phyloP scores from a whole-genome alignment of 2,113 vertebrate genomes.

The Anguilla japonica region DNA sequence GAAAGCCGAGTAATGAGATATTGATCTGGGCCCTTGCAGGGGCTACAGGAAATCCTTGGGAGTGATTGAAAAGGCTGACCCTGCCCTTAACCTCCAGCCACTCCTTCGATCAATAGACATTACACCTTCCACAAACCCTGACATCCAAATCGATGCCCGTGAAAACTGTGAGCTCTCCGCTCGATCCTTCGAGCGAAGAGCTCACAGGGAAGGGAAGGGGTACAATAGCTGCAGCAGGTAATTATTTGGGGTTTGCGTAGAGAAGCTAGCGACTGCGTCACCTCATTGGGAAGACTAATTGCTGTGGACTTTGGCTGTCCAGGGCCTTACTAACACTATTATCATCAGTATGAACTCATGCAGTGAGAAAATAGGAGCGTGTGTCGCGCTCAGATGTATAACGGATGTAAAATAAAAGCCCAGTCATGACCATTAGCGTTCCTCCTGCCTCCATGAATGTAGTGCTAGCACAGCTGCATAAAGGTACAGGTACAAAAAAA shows the following conservation, averaged over 20 bases:
- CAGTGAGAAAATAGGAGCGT: not conserved
- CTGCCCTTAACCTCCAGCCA: slow-evolving; percentile 48
- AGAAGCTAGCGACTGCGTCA: not conserved
- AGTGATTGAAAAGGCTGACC: slow-evolving; percentile 57
- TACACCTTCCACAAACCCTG: slow-evolving; percentile 55
- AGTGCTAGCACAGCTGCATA: not conserved
- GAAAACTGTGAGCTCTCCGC: slow-evolving; percentile 42
- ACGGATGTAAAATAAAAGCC: not conserved
- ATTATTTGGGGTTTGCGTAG: slow-evolving; percentile 11
- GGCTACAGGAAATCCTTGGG: slow-evolving; percentile 49
- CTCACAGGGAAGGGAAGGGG: slow-evolving; percentile 37
- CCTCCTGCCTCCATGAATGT: not conserved
- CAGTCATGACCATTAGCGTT: not conserved
- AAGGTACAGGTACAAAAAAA: not conserved
- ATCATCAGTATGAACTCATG: not conserved
- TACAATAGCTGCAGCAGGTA: slow-evolving; percentile 38
- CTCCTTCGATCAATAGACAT: slow-evolving; percentile 56
- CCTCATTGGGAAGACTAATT: slow-evolving; percentile 19
- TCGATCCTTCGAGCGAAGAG: slow-evolving; percentile 24
- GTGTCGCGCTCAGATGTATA: not conserved
- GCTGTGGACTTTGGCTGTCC: not conserved
- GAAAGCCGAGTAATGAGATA: slow-evolving; percentile 56
- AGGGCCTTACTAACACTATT: not conserved
- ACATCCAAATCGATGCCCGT: slow-evolving; percentile 44
- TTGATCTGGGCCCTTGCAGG: slow-evolving; percentile 51